Conservation (phyloP, 2,113 vertebrate genomes). For the Nibea coibor region DNA sequence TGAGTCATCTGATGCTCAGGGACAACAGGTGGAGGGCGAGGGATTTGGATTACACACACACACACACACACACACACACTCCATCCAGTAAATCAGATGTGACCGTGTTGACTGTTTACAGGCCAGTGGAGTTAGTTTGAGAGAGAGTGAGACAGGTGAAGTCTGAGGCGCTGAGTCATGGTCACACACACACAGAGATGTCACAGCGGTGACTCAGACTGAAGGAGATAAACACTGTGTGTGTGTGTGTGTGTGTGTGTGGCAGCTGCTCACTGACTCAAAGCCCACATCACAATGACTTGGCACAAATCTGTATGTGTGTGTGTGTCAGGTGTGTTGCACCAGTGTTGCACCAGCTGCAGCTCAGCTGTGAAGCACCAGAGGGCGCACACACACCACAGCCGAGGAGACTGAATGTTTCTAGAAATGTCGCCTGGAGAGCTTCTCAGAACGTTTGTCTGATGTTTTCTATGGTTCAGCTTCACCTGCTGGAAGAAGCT, state of each 20-base stretch:
- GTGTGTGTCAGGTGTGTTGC: constrained; percentile 39
- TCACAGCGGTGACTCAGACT: constrained; percentile 49
- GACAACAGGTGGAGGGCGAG: constrained; percentile 17
- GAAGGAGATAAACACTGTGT: not conserved
- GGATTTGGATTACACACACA: constrained; percentile 14
- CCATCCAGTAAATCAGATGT: constrained; percentile 9
- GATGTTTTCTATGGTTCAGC: too few relatives aligned
- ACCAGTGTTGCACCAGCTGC: constrained; percentile 61
- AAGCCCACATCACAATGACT: constrained; percentile 52
- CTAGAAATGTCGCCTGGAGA: too few relatives aligned
- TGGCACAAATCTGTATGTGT: constrained; percentile 32
- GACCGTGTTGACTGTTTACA: not conserved
- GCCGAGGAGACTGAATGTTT: not conserved
- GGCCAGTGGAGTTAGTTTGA: not conserved
- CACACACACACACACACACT: constrained; percentile 8
- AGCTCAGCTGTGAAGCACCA: constrained; percentile 18
- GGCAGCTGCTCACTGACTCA: constrained; percentile 48
- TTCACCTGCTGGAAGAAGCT: too few relatives aligned
- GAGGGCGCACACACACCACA: constrained; percentile 22
- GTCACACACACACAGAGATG: not conserved
- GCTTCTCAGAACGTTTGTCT: too few relatives aligned
- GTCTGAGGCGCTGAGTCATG: constrained; percentile 4
- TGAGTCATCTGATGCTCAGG: constrained; percentile 41
- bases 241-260: not conserved
- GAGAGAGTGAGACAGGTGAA: constrained; percentile 3